Evolutionary conservation across 2,113 vertebrate genomes (phyloP), one percentile per base, ranked within the genome.

Genomic region (Oplegnathus fasciatus): DNA sequence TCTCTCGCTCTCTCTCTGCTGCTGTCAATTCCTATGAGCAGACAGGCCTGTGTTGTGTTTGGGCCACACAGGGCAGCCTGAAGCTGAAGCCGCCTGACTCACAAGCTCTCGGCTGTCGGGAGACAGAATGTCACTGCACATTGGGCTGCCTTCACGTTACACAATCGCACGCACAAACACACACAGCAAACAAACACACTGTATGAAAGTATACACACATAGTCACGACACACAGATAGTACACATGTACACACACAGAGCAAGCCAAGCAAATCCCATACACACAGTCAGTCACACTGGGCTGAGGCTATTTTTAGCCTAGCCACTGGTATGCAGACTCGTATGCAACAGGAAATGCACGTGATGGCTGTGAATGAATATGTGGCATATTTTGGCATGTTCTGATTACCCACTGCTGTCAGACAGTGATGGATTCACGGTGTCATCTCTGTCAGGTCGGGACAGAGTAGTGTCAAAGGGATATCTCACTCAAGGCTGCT

Each of bases 121-220:
- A 85, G 88, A 88, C 88, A 93, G 91, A 94, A 94, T 93, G 92
- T 93, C 92, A 93, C 80, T 90, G 90, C 91, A 74, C 93, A 94
- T 93, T 74, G 83, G 73, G 86, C 58, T 86, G 85, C 83, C 79
- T 86, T 82, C 74, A 58, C 8, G 62, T 86, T 81, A 86, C 81
- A 85, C 89, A 84, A 81, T 70, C 42, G 18, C 85, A 71, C 75
- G 52, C 78, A 73, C 76, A 78, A n/a, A 71, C 55, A 82, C 62
- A 78, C 67, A 74, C 77, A 60, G 46, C 83, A 57, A 61, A 76
- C 64, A 85, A 22, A 75, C 72, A 81, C 30, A 65, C 64, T 55
- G 34, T 8, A 13, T 11, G 17, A 1, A 52, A 9, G 6, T 26
- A 84, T 78, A 81, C 52, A 28, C 67, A 34, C 67, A 64, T 50